Percentiles rank a stretch among this genome's conserved stretches.
These are phyloP conservation scores for Amphipyra berbera DNA, from an alignment of 2,888 invertebrate genomes.

Conservation along the genomic window DNA sequence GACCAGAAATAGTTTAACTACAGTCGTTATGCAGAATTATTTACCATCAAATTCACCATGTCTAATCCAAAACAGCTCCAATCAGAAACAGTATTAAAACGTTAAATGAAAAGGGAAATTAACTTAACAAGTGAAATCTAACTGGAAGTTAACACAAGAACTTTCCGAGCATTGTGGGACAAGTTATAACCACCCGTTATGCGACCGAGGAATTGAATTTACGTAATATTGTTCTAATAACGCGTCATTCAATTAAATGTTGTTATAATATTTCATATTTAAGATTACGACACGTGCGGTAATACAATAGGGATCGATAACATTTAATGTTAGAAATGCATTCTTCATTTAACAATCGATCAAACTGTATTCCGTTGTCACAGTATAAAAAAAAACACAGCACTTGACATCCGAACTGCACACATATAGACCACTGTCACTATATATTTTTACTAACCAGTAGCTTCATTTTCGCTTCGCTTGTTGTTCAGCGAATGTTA, in stretches of 20 bases:
- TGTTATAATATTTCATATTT: constrained; percentile 35
- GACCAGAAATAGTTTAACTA: neutral
- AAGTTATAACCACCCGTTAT: constrained; percentile 57
- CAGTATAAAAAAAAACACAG: constrained; percentile 31
- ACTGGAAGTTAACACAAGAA: constrained; percentile 57
- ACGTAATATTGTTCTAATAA: constrained; percentile 60
- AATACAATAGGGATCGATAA: constrained; percentile 10
- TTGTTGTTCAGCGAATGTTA: constrained; percentile 84
- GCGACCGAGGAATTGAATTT: constrained; percentile 60
- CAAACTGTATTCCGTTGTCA: constrained; percentile 21
- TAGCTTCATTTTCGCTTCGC: constrained; percentile 88
- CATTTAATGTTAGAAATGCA: constrained; percentile 5
- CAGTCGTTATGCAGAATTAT: neutral
- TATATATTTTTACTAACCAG: constrained; percentile 80
- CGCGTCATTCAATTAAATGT: constrained; percentile 43
- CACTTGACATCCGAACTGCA: constrained; percentile 46
- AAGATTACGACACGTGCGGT: constrained; percentile 7
- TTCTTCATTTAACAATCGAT: constrained; percentile 10
- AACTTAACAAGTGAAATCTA: constrained; percentile 51
- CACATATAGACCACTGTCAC: constrained; percentile 50
- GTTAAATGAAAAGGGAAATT: constrained; percentile 49
- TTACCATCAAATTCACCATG: neutral
- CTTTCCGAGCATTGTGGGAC: constrained; percentile 61
- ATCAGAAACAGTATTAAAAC: constrained; percentile 27
- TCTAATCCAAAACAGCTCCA: constrained; percentile 3